Base-by-base conservation (phyloP, 2,797 vertebrate species). In the Semotilus atromaculatus region DNA sequence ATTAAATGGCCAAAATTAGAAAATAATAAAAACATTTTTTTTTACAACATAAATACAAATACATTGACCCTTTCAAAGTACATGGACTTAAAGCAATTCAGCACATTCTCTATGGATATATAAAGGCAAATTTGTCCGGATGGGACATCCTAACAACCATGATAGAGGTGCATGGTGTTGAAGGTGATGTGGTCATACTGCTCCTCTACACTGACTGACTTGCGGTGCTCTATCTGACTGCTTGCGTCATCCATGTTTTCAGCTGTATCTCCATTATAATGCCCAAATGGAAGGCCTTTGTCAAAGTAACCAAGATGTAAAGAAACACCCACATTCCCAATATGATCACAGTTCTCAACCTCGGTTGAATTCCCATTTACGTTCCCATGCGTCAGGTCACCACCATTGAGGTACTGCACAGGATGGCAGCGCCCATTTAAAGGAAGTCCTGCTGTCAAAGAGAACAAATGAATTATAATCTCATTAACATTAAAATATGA, bases 131-230 rank as follows among this genome's bases (percentile, higher is more conserved):
- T 5, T 8, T 23, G 53, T 29, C 29, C n/a, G 60, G 55, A 75
- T 10, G 19, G 64, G 40, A 29, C 45, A 71, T 64, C 88, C 95
- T 96, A 99, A 70, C 97, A 98, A 78, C 97, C 96, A 0, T 96
- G 97, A 89, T 96, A 97, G 87, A 99, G 96, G 86, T 97, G 96
- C 96, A 97, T 94, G 90, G 96, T 95, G 89, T 95, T 96, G 91
- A 96, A 95, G 90, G 97, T 90, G 45, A 96, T 94, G 58, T 95
- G 94, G 89, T 97, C 94, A 0, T 97, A 98, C 40, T 95, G 91
- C 92, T 97, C 94, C 86, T 96, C 97, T 1, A 94, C 96, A 90
- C 92, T 96, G 85, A 97, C 94, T 36, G 96, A 96, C 90, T 92
- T 96, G 90, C 95, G 96, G 93, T 97, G 97, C 94, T 99, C 97